A percentile compares a stretch with the other conserved stretches of the same genome.
Evolutionary conservation across 64 coral and sea anemone genomes (phyloP).

Genomic region (Pachyseris speciosa): DNA sequence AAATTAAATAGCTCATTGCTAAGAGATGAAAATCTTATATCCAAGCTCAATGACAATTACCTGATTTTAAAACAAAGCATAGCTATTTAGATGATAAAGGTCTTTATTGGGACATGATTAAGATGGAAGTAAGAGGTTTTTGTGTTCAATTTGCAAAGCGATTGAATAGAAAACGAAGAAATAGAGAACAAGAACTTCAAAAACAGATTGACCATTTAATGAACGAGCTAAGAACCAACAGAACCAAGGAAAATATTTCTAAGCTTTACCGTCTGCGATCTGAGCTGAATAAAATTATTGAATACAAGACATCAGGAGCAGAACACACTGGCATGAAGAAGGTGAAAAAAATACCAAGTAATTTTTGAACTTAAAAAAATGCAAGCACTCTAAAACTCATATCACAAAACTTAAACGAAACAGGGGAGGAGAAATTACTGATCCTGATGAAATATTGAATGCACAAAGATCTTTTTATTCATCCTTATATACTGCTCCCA

Average conservation of each 20-base stretch:
- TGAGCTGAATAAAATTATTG: too few species aligned
- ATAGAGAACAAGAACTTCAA: not conserved
- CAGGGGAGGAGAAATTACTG: too few species aligned
- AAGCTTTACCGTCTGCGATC: not conserved
- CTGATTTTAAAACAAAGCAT: not conserved
- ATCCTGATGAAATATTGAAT: too few species aligned
- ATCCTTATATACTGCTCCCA: too few species aligned
- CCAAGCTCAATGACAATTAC: not conserved
- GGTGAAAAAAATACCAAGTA: too few species aligned
- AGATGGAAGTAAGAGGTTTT: too few species aligned
- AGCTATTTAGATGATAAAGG: not conserved
- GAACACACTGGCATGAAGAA: too few species aligned
- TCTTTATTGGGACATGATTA: not conserved
- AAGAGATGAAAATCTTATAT: not conserved
- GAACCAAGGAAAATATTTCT: not conserved
- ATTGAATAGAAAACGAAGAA: not conserved
- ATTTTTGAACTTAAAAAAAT: too few species aligned
- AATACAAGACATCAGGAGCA: too few species aligned
- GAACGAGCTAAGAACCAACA: not conserved
- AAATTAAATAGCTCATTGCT: not conserved
- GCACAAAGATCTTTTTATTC: too few species aligned
- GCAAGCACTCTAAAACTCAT: too few species aligned
- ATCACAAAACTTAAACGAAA: too few species aligned
- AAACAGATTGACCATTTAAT: not conserved
- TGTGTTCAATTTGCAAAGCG: not conserved